Conservation (phyloP, 2,888 invertebrate species). For the Empis livida region DNA sequence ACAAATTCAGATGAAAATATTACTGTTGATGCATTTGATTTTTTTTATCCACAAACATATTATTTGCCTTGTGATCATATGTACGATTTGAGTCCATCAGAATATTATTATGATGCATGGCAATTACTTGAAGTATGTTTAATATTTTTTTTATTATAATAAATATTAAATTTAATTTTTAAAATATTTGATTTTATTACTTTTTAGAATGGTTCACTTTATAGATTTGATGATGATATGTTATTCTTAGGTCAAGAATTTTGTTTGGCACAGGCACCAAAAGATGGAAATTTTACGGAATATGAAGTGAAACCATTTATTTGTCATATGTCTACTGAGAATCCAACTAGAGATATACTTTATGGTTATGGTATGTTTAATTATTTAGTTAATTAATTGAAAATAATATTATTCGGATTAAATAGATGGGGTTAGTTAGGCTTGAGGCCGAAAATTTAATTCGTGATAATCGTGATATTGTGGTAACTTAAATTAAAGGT, state of each 20-base stretch:
- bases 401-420: too few species aligned
- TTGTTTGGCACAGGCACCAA: conserved; percentile 6
- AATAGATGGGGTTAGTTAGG: too few species aligned
- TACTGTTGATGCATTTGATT: neutral
- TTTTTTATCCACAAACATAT: neutral
- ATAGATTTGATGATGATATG: neutral
- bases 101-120: neutral
- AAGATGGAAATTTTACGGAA: too few species aligned
- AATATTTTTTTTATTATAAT: neutral
- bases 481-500: too few species aligned
- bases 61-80: neutral
- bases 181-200: conserved; percentile 1
- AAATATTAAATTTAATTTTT: neutral
- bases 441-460: too few species aligned
- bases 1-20: neutral
- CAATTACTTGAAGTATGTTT: conserved; percentile 2
- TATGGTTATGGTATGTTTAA: too few species aligned
- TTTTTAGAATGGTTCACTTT: conserved; percentile 5
- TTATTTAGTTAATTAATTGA: too few species aligned
- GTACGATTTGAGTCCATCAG: neutral
- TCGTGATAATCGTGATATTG: too few species aligned
- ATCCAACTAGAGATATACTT: too few species aligned
- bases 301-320: too few species aligned
- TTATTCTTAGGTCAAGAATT: conserved; percentile 3
- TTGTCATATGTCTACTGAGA: too few species aligned